phyloP scores from a whole-genome alignment of 2,888 invertebrate genomes.

The Philonicus albiceps region DNA sequence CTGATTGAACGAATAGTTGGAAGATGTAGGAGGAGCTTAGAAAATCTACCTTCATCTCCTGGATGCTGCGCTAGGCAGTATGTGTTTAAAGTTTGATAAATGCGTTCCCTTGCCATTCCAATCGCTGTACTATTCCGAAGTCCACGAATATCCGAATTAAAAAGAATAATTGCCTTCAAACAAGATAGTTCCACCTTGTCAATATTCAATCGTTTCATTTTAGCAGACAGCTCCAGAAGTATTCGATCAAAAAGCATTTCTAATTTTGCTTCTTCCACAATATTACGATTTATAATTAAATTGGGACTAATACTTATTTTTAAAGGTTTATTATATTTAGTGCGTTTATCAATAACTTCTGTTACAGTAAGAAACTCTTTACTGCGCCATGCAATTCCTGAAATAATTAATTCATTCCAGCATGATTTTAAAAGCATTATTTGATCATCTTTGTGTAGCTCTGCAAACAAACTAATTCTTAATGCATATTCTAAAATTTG shows the following conservation, averaged over 20 bases:
- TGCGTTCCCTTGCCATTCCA: constrained; percentile 87
- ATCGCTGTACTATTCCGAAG: constrained; percentile 83
- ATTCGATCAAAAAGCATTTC: constrained; percentile 92
- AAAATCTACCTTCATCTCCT: constrained; percentile 93
- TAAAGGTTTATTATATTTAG: constrained; percentile 67
- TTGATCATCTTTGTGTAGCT: constrained; percentile 91
- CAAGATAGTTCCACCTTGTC: constrained; percentile 95
- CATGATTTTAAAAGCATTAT: constrained; percentile 86
- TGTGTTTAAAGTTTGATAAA: constrained; percentile 94
- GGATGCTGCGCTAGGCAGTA: constrained; percentile 89
- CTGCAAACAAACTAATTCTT: constrained; percentile 93
- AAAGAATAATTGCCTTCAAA: constrained; percentile 91
- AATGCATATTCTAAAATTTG: constrained; percentile 98
- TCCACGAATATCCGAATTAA: constrained; percentile 94
- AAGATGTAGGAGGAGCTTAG: constrained; percentile 87
- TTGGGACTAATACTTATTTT: constrained; percentile 73
- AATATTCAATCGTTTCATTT: constrained; percentile 95
- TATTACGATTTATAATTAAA: constrained; percentile 83
- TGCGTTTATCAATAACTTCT: constrained; percentile 63
- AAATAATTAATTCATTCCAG: constrained; percentile 96
- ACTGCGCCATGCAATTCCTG: constrained; percentile 93
- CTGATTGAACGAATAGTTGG: constrained; percentile 91
- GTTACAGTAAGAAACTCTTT: constrained; percentile 72
- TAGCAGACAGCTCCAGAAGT: constrained; percentile 89
- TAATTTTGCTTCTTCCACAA: constrained; percentile 88